phyloP scores from a whole-genome alignment of 2,888 invertebrate genomes.

The Dynastes maya region DNA sequence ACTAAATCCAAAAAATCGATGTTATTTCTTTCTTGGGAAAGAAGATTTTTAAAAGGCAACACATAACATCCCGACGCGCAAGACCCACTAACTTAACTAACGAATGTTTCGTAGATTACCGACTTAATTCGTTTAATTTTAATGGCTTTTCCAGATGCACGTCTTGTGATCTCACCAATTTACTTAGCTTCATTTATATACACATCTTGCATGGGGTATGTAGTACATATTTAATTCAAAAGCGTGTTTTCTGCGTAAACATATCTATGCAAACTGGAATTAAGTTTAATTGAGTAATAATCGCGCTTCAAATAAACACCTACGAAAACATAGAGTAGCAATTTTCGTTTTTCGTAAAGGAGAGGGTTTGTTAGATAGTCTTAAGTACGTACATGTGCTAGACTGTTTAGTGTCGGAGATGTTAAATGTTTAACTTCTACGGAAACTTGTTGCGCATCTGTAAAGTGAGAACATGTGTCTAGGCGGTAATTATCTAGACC shows the following conservation, averaged over 20 bases:
- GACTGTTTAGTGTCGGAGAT: neutral
- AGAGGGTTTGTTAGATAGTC: neutral
- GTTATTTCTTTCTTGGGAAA: neutral
- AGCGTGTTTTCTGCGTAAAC: conserved; percentile 6
- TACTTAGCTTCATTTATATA: neutral
- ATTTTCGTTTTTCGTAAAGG: neutral
- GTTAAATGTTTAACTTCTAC: neutral
- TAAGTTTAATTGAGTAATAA: neutral
- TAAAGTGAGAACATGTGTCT: conserved; percentile 29
- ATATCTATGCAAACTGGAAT: neutral
- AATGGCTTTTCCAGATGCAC: conserved; percentile 49
- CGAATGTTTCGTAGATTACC: conserved; percentile 40
- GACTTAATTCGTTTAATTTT: conserved; percentile 50
- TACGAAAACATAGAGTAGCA: neutral
- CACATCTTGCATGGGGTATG: neutral
- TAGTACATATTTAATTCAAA: neutral
- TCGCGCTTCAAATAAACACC: neutral
- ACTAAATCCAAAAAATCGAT: too few relatives aligned
- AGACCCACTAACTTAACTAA: conserved; percentile 22
- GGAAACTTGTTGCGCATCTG: conserved; percentile 39
- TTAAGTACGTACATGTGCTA: neutral
- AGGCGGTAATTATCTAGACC: conserved; percentile 29
- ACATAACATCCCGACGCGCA: neutral
- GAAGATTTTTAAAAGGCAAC: neutral
- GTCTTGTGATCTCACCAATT: conserved; percentile 32